Base-by-base conservation (phyloP, 2,113 vertebrate genomes). In the Actenoides lindsayi region DNA sequence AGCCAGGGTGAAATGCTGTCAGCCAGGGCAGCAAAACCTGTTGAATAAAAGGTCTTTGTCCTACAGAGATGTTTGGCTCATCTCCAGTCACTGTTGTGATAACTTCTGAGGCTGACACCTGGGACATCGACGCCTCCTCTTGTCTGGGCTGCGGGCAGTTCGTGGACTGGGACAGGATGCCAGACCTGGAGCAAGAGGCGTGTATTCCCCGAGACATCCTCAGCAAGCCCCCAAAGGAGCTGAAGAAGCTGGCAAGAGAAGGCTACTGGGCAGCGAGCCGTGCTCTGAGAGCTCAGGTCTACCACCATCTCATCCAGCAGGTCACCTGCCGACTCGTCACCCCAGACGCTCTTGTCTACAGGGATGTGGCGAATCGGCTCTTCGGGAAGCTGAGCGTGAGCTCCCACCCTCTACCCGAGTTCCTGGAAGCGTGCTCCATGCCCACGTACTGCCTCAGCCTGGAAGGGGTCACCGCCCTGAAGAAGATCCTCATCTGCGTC, bases 111-210 rank as follows among this genome's bases (percentile, higher is more conserved):
- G 96, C 93, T 3, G 98, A 98, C 87, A 97, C 95, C 28, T 98
- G 98, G 99, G 97, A 99, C 82, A 98, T 98, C 4, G 94, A 96
- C 13, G 93, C 97, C 14, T 95, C 91, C 37, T 94, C 98, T 5
- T 97, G 97, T 16, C 96, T 95, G 97, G 98, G 98, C 93, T 97
- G 98, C 3, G 98, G 98, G 13, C 98, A 98, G 89, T 99, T 98
- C 59, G 99, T 99, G 93, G 98, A 99, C 56, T 99, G 98, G 98
- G 98, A 98, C 94, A 98, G 97, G 88, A 98, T 98, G n/a, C 96
- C 96, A 17, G 85, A 89, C 16, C 8, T 16, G 1, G 97, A 97
- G 69, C 97, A 97, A 3, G 83, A 97, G 85, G 92, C 94, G 1
- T 20, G 41, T 14, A 83, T 92, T 30, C 97, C 98, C 35, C 87